Evolutionary conservation across 2,797 vertebrate species (phyloP).

Genomic region (Ctenochaetus hawaiiensis): DNA sequence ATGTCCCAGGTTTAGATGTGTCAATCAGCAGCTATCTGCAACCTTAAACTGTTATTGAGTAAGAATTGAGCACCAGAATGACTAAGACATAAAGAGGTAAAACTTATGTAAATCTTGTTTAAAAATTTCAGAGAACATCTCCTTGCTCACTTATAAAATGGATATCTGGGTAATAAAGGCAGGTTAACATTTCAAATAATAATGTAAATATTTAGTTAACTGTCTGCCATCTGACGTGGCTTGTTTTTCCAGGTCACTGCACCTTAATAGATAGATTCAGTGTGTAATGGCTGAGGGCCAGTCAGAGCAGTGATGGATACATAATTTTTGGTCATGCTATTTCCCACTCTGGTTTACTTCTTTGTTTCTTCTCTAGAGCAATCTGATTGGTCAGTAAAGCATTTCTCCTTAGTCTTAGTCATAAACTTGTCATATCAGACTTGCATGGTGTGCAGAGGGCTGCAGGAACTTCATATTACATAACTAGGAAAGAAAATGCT

Average conservation of each 20-base stretch:
- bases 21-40: not conserved
- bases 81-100: not conserved
- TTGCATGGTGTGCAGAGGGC: not conserved
- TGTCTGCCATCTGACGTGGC: not conserved
- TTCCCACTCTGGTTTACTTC: not conserved
- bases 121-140: not conserved
- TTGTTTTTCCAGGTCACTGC: constrained; percentile 14
- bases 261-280: constrained; percentile 8
- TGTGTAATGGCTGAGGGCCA: not conserved
- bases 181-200: constrained; percentile 5
- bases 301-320: not conserved
- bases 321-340: not conserved
- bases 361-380: not conserved
- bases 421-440: not conserved
- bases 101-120: not conserved
- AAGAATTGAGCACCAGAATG: not conserved
- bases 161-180: constrained; percentile 1
- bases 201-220: not conserved
- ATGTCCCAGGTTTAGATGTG: not conserved
- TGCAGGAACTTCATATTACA: not conserved
- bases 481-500: constrained; percentile 5
- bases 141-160: not conserved
- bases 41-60: not conserved
- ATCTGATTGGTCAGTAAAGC: not conserved
- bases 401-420: not conserved